Conservation (phyloP, 2,888 invertebrate genomes). For the Schrankia costaestrigalis region DNA sequence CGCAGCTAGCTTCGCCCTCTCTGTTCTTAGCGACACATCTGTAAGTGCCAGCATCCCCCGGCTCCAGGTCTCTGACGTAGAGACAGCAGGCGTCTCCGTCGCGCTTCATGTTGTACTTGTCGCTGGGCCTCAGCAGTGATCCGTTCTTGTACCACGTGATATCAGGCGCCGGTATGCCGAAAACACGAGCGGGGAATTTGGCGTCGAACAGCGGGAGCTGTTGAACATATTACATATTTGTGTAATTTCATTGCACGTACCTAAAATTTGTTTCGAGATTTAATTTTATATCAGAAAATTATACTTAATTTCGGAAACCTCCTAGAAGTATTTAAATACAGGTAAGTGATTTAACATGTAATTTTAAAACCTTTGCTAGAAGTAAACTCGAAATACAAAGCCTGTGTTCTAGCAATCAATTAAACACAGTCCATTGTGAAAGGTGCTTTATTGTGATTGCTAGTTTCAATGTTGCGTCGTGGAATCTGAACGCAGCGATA, state of each 20-base stretch:
- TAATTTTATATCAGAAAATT: too few species aligned
- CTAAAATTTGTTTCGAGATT: background rate
- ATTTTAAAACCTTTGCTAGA: too few species aligned
- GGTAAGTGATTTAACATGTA: too few species aligned
- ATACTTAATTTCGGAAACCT: too few species aligned
- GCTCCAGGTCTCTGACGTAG: conserved; percentile 85
- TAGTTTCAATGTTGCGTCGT: background rate
- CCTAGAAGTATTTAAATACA: too few species aligned
- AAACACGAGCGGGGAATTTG: conserved; percentile 90
- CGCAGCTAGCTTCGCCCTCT: conserved; percentile 88
- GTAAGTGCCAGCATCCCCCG: conserved; percentile 86
- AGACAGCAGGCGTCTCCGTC: conserved; percentile 91
- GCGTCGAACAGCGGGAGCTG: conserved; percentile 88
- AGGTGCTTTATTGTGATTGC: too few species aligned
- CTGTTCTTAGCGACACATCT: conserved; percentile 89
- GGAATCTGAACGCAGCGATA: conserved; percentile 1
- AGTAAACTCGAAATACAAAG: too few species aligned
- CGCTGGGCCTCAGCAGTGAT: conserved; percentile 83
- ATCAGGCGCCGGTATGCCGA: conserved; percentile 91
- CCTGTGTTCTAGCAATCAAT: too few species aligned
- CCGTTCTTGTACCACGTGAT: conserved; percentile 94
- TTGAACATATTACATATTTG: background rate
- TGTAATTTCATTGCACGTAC: background rate
- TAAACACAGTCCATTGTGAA: too few species aligned
- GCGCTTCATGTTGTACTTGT: conserved; percentile 86